These are phyloP conservation scores for Puntigrus tetrazona DNA, from an alignment of 2,113 vertebrate genomes.

Conservation along the genomic window DNA sequence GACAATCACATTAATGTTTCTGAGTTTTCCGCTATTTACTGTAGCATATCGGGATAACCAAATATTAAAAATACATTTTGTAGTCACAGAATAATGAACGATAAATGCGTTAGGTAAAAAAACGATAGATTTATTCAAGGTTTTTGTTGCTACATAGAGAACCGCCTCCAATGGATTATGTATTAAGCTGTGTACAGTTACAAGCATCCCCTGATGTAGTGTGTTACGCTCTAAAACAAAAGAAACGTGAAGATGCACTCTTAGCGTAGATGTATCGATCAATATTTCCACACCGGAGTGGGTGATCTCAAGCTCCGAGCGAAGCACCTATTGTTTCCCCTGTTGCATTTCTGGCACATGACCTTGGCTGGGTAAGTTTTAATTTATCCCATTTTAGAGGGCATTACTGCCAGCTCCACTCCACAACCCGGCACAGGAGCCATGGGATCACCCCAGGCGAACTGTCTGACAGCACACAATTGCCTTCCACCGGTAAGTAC, in stretches of 20 bases:
- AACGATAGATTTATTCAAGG: no score
- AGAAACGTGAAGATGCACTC: background rate
- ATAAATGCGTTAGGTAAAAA: background rate
- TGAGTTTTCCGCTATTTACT: background rate
- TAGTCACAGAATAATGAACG: background rate
- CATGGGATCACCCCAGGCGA: slow-evolving; percentile 60
- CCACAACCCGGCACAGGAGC: slow-evolving; percentile 48
- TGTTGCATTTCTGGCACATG: slow-evolving; percentile 64
- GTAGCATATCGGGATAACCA: background rate
- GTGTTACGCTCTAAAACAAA: background rate
- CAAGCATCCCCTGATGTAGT: background rate
- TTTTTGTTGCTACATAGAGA: background rate
- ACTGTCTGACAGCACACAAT: slow-evolving; percentile 72
- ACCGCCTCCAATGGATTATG: background rate
- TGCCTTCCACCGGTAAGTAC: slow-evolving; percentile 76
- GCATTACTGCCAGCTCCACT: slow-evolving; percentile 61
- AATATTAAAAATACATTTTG: background rate
- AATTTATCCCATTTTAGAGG: slow-evolving; percentile 69
- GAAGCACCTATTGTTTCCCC: slow-evolving; percentile 8
- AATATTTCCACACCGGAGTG: background rate
- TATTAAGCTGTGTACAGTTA: background rate
- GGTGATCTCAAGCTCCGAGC: background rate
- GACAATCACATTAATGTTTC: background rate
- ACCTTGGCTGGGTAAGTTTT: slow-evolving; percentile 70
- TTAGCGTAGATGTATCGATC: background rate